Evolutionary conservation across 1,140 invertebrate genomes (phyloP).

Genomic region (Leptopilina boulardi): DNA sequence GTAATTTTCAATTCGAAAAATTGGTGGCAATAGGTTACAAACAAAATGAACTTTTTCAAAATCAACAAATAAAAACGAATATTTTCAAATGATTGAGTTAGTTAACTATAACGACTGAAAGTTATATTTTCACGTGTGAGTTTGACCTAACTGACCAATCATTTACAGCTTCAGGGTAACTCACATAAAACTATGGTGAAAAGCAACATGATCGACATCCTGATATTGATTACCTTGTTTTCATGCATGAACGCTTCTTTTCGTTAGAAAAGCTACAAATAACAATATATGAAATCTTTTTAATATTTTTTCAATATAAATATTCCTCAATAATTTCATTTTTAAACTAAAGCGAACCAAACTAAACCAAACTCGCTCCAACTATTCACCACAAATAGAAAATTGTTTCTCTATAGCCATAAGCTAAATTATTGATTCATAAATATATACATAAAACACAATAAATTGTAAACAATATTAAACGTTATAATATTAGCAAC

Average conservation of each 20-base stretch:
- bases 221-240: slow-evolving; percentile 25
- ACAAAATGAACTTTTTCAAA: neutral
- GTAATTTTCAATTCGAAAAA: no score
- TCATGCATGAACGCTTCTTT: slow-evolving; percentile 11
- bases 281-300: slow-evolving; percentile 17
- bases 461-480: neutral
- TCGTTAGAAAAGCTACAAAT: slow-evolving; percentile 11
- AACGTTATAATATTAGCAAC: no score
- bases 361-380: neutral
- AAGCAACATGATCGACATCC: slow-evolving; percentile 4
- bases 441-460: neutral
- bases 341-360: neutral
- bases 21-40: neutral
- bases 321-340: slow-evolving; percentile 11
- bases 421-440: neutral
- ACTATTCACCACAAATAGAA: slow-evolving; percentile 5
- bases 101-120: neutral
- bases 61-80: neutral
- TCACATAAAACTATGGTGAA: slow-evolving; percentile 21
- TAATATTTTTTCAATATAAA: neutral
- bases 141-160: slow-evolving; percentile 30
- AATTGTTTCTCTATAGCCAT: neutral
- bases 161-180: slow-evolving; percentile 5
- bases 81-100: no score
- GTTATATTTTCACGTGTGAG: neutral